These are phyloP conservation scores for Drosophila testacea DNA, from an alignment of 2,888 invertebrate species.

Conservation along the genomic window DNA sequence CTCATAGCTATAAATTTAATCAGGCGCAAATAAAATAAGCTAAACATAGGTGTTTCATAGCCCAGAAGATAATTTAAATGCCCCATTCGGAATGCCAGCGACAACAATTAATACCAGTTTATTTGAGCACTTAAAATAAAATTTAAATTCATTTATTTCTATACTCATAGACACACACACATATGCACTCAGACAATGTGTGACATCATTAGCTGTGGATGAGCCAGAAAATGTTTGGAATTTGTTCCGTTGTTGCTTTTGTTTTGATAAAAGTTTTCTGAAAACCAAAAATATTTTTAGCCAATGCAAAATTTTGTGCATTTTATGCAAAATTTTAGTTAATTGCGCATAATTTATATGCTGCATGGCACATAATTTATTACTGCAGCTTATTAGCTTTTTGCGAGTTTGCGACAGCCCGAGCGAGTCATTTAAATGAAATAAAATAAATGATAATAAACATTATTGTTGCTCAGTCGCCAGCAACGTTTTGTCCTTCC, in stretches of 20 bases:
- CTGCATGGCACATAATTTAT: conserved; percentile 79
- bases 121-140: conserved; percentile 68
- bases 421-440: conserved; percentile 76
- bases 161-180: conserved; percentile 6
- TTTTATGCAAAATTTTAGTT: conserved; percentile 73
- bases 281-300: conserved; percentile 48
- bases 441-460: conserved; percentile 81
- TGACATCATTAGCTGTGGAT: conserved; percentile 59
- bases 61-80: conserved; percentile 53
- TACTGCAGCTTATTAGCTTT: conserved; percentile 81
- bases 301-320: conserved; percentile 67
- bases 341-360: conserved; percentile 78
- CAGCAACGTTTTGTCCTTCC: conserved; percentile 3
- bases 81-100: conserved; percentile 60
- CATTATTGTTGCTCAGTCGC: conserved; percentile 68
- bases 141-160: conserved; percentile 64
- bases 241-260: conserved; percentile 45
- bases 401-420: conserved; percentile 55
- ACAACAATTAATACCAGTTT: conserved; percentile 75
- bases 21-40: conserved; percentile 57
- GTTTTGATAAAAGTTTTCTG: conserved; percentile 52
- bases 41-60: conserved; percentile 37
- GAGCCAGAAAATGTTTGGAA: conserved; percentile 47
- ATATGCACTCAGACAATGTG: conserved; percentile 23
- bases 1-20: conserved; percentile 58